Percentiles rank a stretch among this genome's conserved stretches.
These are phyloP conservation scores for Platysternon megacephalum DNA, from an alignment of 2,113 vertebrate species.

Conservation along the genomic window DNA sequence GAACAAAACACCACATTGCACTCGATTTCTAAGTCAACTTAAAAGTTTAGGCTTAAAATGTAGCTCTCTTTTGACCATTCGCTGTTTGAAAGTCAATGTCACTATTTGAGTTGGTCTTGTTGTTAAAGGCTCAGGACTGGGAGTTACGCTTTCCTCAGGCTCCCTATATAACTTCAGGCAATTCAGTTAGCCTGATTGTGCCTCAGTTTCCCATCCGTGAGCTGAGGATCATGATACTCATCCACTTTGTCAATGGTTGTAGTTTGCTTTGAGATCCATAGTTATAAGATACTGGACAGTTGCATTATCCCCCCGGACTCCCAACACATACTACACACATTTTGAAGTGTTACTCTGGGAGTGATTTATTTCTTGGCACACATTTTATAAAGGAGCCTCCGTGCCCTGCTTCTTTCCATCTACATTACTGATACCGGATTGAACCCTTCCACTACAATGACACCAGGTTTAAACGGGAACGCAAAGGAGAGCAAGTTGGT, in stretches of 20 bases:
- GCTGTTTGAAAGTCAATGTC: neutral
- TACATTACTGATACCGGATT: neutral
- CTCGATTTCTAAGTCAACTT: neutral
- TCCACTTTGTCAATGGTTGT: neutral
- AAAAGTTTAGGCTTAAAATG: constrained; percentile 30
- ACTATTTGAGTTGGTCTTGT: neutral
- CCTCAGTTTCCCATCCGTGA: neutral
- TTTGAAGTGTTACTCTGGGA: neutral
- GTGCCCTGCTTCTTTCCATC: neutral
- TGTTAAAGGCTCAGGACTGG: neutral
- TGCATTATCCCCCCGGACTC: neutral
- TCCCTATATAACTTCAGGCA: neutral
- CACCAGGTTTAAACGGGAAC: neutral
- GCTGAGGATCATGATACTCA: neutral
- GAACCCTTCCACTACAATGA: neutral
- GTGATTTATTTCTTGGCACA: neutral
- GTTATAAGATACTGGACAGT: neutral
- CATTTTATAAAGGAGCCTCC: neutral
- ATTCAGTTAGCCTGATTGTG: neutral
- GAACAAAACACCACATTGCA: neutral
- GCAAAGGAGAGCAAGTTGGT: neutral
- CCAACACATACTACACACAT: no score
- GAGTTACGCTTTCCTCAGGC: neutral
- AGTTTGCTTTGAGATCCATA: neutral
- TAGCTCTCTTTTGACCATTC: neutral